Evolutionary conservation across 2,113 vertebrate genomes (phyloP).

Genomic region (Myotis lucifugus): DNA sequence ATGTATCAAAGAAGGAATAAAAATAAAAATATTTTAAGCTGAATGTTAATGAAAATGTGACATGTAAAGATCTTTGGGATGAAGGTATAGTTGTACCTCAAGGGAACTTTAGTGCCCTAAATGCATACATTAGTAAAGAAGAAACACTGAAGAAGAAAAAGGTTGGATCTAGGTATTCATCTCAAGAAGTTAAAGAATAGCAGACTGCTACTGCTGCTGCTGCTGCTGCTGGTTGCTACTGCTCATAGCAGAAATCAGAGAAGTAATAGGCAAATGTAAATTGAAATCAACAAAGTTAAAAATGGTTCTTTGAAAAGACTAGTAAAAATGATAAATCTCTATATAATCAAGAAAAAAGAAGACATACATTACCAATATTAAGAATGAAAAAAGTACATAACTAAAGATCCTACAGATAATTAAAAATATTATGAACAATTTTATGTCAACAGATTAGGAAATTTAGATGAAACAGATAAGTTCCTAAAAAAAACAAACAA

Average conservation of each 20-base stretch:
- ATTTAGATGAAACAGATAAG: constrained; percentile 15
- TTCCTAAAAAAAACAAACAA: not conserved
- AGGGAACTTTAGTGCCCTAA: not conserved
- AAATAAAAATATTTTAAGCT: constrained; percentile 22
- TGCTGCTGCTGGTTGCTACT: not conserved
- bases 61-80: not conserved
- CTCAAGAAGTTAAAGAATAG: not conserved
- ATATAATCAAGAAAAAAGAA: not conserved
- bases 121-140: not conserved
- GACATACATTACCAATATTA: not conserved
- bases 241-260: not conserved
- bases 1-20: not conserved
- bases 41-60: not conserved
- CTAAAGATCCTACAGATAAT: not conserved
- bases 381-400: not conserved
- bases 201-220: not conserved
- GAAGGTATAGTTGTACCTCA: not conserved
- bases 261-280: not conserved
- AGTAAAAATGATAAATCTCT: not conserved
- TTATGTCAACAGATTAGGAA: not conserved
- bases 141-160: not conserved
- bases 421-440: constrained; percentile 5
- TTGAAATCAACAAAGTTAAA: not conserved
- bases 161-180: not conserved
- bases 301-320: not conserved